Conservation (phyloP, 2,888 invertebrate genomes). For the Standfussiana lucernea region DNA sequence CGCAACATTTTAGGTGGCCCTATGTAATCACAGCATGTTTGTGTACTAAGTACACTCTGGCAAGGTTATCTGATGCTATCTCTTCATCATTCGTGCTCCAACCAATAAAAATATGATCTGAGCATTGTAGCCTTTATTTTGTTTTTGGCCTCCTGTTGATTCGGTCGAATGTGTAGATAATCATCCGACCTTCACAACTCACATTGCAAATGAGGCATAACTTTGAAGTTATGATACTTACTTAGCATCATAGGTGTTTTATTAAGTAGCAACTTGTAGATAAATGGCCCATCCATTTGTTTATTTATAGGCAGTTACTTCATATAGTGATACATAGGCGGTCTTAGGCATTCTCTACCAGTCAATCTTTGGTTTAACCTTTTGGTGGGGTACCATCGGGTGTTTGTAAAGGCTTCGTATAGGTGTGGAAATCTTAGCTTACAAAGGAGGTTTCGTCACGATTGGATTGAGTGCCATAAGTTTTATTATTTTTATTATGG, state of each 20-base stretch:
- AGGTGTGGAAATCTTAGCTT: not conserved
- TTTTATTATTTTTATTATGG: not conserved
- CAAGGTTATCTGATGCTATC: constrained; percentile 6
- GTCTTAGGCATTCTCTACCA: not conserved
- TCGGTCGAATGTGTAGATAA: constrained; percentile 32
- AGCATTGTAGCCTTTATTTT: not conserved
- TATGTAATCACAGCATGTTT: too few species aligned
- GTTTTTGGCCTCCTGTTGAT: not conserved
- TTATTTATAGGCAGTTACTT: not conserved
- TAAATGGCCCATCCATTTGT: not conserved
- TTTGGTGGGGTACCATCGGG: not conserved
- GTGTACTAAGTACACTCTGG: not conserved
- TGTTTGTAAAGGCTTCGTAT: not conserved
- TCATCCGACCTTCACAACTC: constrained; percentile 39
- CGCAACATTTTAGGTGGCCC: too few species aligned
- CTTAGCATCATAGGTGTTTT: not conserved
- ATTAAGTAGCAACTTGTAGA: not conserved
- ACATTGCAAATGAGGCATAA: constrained; percentile 10
- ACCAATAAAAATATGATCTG: constrained; percentile 1
- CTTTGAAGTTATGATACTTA: constrained; percentile 1
- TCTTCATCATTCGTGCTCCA: not conserved
- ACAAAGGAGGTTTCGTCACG: not conserved
- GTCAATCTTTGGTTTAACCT: not conserved
- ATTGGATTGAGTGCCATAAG: not conserved
- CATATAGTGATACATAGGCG: not conserved